A percentile compares a stretch with the other conserved stretches of the same genome.
Conservation (phyloP, 92 coral and sea anemone species). For the Palythoa grandiflora region DNA sequence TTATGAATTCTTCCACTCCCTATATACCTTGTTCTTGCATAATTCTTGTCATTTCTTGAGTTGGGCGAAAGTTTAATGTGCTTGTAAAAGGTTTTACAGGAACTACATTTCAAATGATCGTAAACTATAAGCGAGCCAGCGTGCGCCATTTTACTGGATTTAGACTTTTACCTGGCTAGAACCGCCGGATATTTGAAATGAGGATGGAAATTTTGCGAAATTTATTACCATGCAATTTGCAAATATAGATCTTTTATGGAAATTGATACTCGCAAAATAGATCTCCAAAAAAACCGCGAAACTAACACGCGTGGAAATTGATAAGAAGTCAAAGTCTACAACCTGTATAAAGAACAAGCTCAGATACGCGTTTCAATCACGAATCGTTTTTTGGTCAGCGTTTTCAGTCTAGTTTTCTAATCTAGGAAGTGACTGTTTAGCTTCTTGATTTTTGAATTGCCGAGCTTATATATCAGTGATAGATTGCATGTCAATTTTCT, state of each 20-base stretch:
- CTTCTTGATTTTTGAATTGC: constrained; percentile 6
- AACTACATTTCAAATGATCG: constrained; percentile 6
- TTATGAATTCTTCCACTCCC: background rate
- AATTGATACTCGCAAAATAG: constrained; percentile 13
- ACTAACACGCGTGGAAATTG: background rate
- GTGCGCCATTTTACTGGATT: constrained; percentile 6
- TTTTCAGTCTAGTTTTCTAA: constrained; percentile 6
- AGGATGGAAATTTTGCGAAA: constrained; percentile 5
- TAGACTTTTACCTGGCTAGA: constrained; percentile 21
- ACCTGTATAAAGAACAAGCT: background rate
- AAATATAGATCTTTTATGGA: background rate
- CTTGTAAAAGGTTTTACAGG: background rate
- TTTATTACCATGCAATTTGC: background rate
- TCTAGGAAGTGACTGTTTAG: background rate
- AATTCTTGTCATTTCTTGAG: constrained; percentile 19
- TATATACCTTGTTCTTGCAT: constrained; percentile 13
- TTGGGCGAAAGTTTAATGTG: constrained; percentile 8
- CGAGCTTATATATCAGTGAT: constrained; percentile 1
- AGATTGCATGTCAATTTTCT: constrained; percentile 4
- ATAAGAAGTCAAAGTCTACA: constrained; percentile 10
- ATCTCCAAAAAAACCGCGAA: constrained; percentile 13
- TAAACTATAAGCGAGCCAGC: background rate
- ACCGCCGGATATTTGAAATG: constrained; percentile 9
- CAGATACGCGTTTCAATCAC: constrained; percentile 6
- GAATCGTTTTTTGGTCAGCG: background rate